A percentile compares a stretch with the other conserved stretches of the same genome.
phyloP scores from a whole-genome alignment of 2,797 vertebrate species.

The Neosilurus hyrtlii region DNA sequence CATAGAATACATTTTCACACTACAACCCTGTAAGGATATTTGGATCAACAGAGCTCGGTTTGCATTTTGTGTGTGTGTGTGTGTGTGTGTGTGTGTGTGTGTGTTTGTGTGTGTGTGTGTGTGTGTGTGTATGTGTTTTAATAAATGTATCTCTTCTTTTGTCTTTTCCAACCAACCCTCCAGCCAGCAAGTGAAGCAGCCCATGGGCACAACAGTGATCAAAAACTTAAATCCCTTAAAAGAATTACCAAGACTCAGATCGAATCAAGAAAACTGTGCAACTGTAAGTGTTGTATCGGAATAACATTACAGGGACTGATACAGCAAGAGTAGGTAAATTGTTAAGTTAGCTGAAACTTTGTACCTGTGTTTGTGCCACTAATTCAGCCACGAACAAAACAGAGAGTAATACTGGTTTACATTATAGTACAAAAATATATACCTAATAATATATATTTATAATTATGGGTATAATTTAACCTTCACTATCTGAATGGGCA shows the following conservation, averaged over 20 bases:
- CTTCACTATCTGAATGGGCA: not conserved
- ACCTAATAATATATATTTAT: not conserved
- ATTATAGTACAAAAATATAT: not conserved
- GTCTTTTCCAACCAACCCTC: not conserved
- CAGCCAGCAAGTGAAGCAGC: constrained; percentile 57
- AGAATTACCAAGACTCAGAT: constrained; percentile 79
- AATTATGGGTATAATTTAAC: not conserved
- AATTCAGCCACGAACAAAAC: not conserved
- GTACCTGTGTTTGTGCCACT: not conserved
- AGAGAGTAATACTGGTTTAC: not conserved
- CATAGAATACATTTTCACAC: not conserved
- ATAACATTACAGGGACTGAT: not conserved
- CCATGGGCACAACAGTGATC: constrained; percentile 63
- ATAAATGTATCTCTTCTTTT: not conserved
- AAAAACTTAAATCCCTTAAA: constrained; percentile 79
- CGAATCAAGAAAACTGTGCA: constrained; percentile 74
- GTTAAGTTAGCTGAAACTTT: not conserved
- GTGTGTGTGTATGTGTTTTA: too few relatives aligned
- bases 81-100: not conserved
- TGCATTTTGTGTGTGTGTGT: constrained; percentile 12
- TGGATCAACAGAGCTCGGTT: not conserved
- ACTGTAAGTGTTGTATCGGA: constrained; percentile 62
- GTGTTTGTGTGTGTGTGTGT: too few relatives aligned
- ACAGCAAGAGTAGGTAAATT: not conserved
- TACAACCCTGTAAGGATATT: too few relatives aligned